phyloP scores from a whole-genome alignment of 2,113 vertebrate genomes.

The Atherinomorus stipes region DNA sequence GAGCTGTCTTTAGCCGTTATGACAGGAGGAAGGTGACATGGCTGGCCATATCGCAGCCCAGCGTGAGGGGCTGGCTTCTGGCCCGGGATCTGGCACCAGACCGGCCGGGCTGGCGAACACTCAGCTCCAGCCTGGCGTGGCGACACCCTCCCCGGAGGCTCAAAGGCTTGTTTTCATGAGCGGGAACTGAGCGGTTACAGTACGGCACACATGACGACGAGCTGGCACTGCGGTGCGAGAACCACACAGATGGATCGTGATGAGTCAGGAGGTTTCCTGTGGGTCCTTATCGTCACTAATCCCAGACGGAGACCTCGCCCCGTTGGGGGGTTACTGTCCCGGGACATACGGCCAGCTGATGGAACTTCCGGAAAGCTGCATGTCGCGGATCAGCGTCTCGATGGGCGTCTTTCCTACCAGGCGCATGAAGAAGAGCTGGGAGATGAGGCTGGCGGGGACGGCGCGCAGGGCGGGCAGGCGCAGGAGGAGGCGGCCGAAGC shows the following conservation, averaged over 20 bases:
- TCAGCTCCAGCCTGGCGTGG: conserved; percentile 42
- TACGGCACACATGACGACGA: conserved; percentile 61
- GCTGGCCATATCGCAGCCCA: conserved; percentile 58
- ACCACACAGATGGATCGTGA: conserved; percentile 73
- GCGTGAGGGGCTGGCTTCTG: conserved; percentile 52
- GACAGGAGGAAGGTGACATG: conserved; percentile 60
- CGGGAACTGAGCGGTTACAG: conserved; percentile 54
- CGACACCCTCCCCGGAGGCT: conserved; percentile 46
- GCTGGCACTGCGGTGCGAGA: conserved; percentile 60
- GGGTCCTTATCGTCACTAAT: conserved; percentile 63
- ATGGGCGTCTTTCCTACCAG: conserved; percentile 96
- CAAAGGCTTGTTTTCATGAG: conserved; percentile 42
- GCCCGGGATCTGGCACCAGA: conserved; percentile 62
- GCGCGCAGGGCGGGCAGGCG: conserved; percentile 92
- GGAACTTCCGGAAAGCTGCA: conserved; percentile 95
- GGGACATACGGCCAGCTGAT: conserved; percentile 96
- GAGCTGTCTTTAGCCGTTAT: conserved; percentile 42
- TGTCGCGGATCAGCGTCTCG: conserved; percentile 96
- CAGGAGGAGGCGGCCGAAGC: conserved; percentile 92
- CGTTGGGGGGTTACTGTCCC: conserved; percentile 82
- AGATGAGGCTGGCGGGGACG: conserved; percentile 93
- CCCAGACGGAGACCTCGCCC: conserved; percentile 56
- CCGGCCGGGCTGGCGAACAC: conserved; percentile 51
- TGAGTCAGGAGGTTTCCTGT: conserved; percentile 75
- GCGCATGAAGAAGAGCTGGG: conserved; percentile 97